Evolutionary conservation across 2,888 invertebrate genomes (phyloP).

Genomic region (Meta bourneti): DNA sequence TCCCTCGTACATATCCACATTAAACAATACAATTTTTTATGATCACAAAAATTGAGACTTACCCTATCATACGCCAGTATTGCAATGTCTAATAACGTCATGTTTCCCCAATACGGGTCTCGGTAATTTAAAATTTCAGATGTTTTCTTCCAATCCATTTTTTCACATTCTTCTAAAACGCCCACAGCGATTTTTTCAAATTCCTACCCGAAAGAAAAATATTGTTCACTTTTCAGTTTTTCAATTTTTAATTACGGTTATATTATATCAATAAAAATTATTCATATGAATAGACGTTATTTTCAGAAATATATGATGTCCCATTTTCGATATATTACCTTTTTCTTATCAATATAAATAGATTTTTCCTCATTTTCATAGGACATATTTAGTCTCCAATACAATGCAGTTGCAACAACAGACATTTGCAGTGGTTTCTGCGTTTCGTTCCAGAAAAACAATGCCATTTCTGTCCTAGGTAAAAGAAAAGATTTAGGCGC

Average conservation of each 20-base stretch:
- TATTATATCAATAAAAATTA: neutral
- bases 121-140: conserved; percentile 80
- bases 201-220: conserved; percentile 77
- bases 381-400: conserved; percentile 78
- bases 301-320: neutral
- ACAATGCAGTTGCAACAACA: conserved; percentile 80
- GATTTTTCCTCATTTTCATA: conserved; percentile 74
- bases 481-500: conserved; percentile 26
- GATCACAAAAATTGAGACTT: neutral
- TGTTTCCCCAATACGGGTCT: conserved; percentile 80
- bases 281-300: neutral
- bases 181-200: conserved; percentile 81
- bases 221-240: neutral
- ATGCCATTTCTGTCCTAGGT: conserved; percentile 79
- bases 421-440: conserved; percentile 81
- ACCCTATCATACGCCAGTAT: conserved; percentile 79
- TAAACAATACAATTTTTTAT: neutral
- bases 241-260: neutral
- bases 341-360: conserved; percentile 72
- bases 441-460: conserved; percentile 81
- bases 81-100: conserved; percentile 81
- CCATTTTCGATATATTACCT: conserved; percentile 22
- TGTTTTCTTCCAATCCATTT: conserved; percentile 80
- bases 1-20: no score
- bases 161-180: conserved; percentile 81